Evolutionary conservation across 1,140 invertebrate genomes (phyloP), one percentile per base, ranked within the genome.

Genomic region (Heliconius eleuchia): DNA sequence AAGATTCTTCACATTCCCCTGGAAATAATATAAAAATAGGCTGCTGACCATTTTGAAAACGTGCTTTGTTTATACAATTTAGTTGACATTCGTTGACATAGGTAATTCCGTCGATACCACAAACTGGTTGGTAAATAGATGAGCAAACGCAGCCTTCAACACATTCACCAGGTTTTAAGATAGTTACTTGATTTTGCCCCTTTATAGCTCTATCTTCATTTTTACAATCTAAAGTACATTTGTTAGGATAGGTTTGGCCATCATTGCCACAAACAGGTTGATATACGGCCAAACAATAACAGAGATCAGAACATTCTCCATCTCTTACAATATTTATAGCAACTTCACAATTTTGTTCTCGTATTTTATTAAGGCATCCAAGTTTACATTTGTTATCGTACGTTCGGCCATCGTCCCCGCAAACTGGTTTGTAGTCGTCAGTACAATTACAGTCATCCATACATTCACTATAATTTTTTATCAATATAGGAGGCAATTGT

Each of bases 111-210:
- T 92, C 84, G 52, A 79, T 87, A 4, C 86, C 89, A 80, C 93
- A 94, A 2, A 94, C 84, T 16, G 91, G 91, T 8, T 76, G 37
- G 46, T 86, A 87, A 3, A 82, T 46, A 46, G 42, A 46, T 46
- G 42, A 3, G 42, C 42, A 46, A 46, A 16, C 13, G 13, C 42
- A 46, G 42, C 16, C 42, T 46, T 46, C 13, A 46, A 4, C 16
- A 3, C 42, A 46, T 46, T 95, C 92, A 97, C 98, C 80, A 95
- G 95, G 2, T 11, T 72, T 79, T 11, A 13, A 23, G 8, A 83
- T 73, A 11, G 9, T 23, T 2, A 88, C 74, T 7, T 73, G 34
- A 42, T 79, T 73, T 70, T 76, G 34, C 1, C 57, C 30, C 13
- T 80, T 71, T 37, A 18, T 75, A 70, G 70, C 60, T 37, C 71